Conservation (phyloP, 2,888 invertebrate species). For the Chloroclysta siterata region DNA sequence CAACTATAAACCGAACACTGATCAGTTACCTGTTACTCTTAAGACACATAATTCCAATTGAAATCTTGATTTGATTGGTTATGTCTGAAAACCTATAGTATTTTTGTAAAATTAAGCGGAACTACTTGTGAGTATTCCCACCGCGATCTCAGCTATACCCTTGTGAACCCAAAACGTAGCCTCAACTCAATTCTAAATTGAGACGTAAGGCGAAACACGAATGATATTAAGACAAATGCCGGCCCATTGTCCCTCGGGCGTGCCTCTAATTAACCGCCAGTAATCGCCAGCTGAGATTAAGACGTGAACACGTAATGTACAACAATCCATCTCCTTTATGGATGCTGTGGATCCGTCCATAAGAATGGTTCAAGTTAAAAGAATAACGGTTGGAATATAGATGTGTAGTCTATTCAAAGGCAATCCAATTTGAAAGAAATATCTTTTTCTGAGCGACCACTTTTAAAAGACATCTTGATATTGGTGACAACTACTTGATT, state of each 20-base stretch:
- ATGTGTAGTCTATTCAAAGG: not conserved
- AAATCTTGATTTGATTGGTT: too few relatives aligned
- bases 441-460: not conserved
- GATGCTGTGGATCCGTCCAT: slow-evolving; percentile 51
- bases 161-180: not conserved
- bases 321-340: slow-evolving; percentile 78
- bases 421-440: not conserved
- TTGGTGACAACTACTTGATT: too few relatives aligned
- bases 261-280: slow-evolving; percentile 73
- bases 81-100: too few relatives aligned
- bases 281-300: slow-evolving; percentile 78
- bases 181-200: slow-evolving; percentile 35
- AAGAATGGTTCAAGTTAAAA: slow-evolving; percentile 47
- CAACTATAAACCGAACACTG: too few relatives aligned
- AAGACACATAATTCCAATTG: too few relatives aligned
- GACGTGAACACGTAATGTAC: slow-evolving; percentile 74
- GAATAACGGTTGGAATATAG: slow-evolving; percentile 16
- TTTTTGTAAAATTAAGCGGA: too few relatives aligned
- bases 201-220: slow-evolving; percentile 40
- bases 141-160: not conserved
- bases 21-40: too few relatives aligned
- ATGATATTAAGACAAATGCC: slow-evolving; percentile 61
- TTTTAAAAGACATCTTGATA: too few relatives aligned
- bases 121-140: too few relatives aligned
- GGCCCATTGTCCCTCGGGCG: slow-evolving; percentile 67